A percentile compares a stretch with the other conserved stretches of the same genome.
phyloP scores from a whole-genome alignment of 2,888 invertebrate genomes.

The Nomada ruficornis region DNA sequence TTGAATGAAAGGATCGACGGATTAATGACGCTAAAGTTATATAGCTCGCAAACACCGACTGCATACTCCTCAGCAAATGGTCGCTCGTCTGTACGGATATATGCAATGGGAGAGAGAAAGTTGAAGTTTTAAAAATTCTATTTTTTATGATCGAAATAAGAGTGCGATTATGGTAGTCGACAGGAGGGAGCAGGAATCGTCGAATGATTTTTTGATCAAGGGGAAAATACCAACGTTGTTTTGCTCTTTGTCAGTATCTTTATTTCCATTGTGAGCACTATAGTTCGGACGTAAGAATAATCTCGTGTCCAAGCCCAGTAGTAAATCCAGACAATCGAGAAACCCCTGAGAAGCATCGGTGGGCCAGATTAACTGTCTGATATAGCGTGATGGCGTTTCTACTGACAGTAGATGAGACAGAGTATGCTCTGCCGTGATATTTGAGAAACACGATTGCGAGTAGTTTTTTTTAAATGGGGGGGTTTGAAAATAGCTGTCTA shows the following conservation, averaged over 20 bases:
- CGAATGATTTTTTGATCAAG: constrained; percentile 45
- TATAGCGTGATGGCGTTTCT: constrained; percentile 20
- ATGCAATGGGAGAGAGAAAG: constrained; percentile 65
- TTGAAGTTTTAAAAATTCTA: constrained; percentile 84
- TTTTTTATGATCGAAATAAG: constrained; percentile 79
- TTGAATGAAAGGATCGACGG: background rate
- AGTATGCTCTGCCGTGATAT: constrained; percentile 4
- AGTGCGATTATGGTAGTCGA: constrained; percentile 62
- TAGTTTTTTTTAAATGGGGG: background rate
- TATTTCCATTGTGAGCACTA: background rate
- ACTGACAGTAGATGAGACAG: constrained; percentile 28
- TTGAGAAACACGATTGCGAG: background rate
- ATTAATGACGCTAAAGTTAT: background rate
- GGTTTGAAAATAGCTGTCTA: too few species aligned
- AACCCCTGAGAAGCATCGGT: background rate
- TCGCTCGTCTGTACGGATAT: constrained; percentile 2
- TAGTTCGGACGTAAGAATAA: background rate
- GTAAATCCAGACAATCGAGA: background rate
- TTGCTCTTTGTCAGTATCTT: background rate
- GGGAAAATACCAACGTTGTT: background rate
- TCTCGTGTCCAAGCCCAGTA: background rate
- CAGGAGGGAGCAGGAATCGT: constrained; percentile 19
- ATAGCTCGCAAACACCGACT: constrained; percentile 22
- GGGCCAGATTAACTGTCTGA: constrained; percentile 14
- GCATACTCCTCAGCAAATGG: constrained; percentile 52